phyloP scores from a whole-genome alignment of 2,797 vertebrate species.

The Enteromius fasciolatus region DNA sequence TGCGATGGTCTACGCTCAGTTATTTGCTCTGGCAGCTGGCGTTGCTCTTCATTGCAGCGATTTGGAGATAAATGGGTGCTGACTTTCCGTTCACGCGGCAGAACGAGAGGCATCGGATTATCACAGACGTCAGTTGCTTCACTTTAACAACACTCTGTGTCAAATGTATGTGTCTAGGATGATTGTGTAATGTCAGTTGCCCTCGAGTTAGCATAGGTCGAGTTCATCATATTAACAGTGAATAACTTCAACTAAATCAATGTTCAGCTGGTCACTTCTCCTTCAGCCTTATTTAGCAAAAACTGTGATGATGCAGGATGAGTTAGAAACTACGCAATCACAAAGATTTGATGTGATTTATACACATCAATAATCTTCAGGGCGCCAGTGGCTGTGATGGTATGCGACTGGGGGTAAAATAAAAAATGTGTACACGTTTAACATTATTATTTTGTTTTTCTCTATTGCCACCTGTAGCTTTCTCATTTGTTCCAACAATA shows the following conservation, averaged over 20 bases:
- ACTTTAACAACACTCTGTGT: background rate
- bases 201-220: background rate
- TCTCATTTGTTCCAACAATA: background rate
- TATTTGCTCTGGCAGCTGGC: constrained; percentile 68
- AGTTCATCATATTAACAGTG: constrained; percentile 18
- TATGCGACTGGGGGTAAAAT: background rate
- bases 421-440: background rate
- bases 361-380: too few relatives aligned
- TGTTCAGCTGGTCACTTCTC: constrained; percentile 26
- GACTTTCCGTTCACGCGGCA: background rate
- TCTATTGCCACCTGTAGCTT: background rate
- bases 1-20: constrained; percentile 49
- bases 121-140: background rate
- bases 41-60: constrained; percentile 58
- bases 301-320: background rate
- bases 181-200: background rate
- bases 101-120: background rate
- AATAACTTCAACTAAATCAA: constrained; percentile 12
- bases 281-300: constrained; percentile 15
- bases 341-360: too few relatives aligned
- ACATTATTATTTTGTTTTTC: background rate
- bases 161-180: background rate
- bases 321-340: background rate
- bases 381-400: too few relatives aligned
- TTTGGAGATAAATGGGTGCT: background rate